A percentile compares a stretch with the other conserved stretches of the same genome.
Evolutionary conservation across 2,113 vertebrate genomes (phyloP).

Genomic region (Callaeas wilsoni): DNA sequence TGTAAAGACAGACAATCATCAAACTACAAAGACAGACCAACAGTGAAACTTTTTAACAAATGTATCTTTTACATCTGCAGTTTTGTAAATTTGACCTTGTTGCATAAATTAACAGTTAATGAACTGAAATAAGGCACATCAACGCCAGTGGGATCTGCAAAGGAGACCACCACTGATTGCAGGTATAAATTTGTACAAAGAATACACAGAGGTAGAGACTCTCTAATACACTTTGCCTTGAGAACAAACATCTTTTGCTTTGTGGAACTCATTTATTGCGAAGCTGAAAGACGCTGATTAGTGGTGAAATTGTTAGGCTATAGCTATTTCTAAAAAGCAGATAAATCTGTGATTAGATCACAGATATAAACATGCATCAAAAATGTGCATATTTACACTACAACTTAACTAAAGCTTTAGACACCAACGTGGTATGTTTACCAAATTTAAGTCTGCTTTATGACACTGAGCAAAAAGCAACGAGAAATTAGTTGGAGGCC

Average conservation of each 20-base stretch:
- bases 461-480: background rate
- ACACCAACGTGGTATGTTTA: background rate
- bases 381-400: background rate
- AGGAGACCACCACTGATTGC: background rate
- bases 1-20: conserved; percentile 23
- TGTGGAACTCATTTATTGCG: background rate
- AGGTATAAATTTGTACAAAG: background rate
- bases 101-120: background rate
- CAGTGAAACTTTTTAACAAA: conserved; percentile 1
- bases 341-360: conserved; percentile 11
- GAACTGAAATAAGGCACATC: background rate
- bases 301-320: background rate
- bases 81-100: background rate
- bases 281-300: conserved; percentile 20
- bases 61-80: conserved; percentile 46
- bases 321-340: conserved; percentile 1
- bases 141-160: background rate
- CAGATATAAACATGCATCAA: background rate
- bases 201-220: background rate
- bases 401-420: background rate
- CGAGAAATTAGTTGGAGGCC: background rate
- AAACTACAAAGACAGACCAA: background rate
- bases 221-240: background rate
- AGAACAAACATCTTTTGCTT: background rate
- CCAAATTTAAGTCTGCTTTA: background rate